These are phyloP conservation scores for Ceratoteleas bidentatus DNA, from an alignment of 1,140 invertebrate genomes.

Conservation along the genomic window DNA sequence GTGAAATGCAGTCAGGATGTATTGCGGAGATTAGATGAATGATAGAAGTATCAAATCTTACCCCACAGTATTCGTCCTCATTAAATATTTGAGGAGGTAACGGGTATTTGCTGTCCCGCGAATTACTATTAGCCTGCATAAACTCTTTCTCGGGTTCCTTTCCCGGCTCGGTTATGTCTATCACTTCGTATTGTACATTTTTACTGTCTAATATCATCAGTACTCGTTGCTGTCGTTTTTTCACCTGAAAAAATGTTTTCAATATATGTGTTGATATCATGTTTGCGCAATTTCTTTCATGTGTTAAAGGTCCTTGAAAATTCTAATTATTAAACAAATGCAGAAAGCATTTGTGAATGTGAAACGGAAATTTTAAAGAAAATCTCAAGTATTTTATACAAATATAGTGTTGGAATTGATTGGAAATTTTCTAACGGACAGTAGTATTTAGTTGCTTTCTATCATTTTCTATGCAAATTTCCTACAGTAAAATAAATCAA, in stretches of 20 bases:
- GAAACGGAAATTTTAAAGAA: too few relatives aligned
- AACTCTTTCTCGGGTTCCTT: conserved; percentile 94
- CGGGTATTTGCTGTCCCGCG: conserved; percentile 87
- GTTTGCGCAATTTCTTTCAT: not conserved
- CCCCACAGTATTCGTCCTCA: conserved; percentile 95
- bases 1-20: not conserved
- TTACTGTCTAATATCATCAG: conserved; percentile 95
- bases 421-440: not conserved
- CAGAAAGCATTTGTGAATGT: too few relatives aligned
- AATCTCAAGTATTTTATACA: not conserved
- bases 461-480: too few relatives aligned
- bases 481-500: too few relatives aligned
- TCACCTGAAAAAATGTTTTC: conserved; percentile 91
- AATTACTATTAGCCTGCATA: conserved; percentile 94
- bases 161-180: conserved; percentile 96
- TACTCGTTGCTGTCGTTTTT: conserved; percentile 95
- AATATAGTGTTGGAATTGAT: not conserved
- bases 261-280: too few relatives aligned
- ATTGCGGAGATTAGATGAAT: too few relatives aligned
- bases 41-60: conserved; percentile 74
- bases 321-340: not conserved
- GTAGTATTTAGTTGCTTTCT: too few relatives aligned
- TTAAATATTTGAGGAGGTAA: conserved; percentile 97
- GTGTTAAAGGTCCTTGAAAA: not conserved
- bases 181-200: conserved; percentile 91